Evolutionary conservation across 2,113 vertebrate species (phyloP).

Genomic region (Danio rerio): GRCz12tu NC_133191.1:36007001-36007500

Average conservation of each 20-base stretch:
- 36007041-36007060: constrained; percentile 98
- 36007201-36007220: constrained; percentile 50
- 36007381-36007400: constrained; percentile 83
- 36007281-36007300: constrained; percentile 76
- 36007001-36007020: constrained; percentile 91
- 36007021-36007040: constrained; percentile 96
- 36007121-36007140: constrained; percentile 84
- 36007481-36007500: constrained; percentile 83
- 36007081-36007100: constrained; percentile 99
- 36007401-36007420: constrained; percentile 84
- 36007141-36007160: constrained; percentile 91
- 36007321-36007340: constrained; percentile 62
- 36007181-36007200: constrained; percentile 67
- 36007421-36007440: constrained; percentile 77
- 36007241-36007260: constrained; percentile 43
- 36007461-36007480: constrained; percentile 62
- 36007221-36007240: constrained; percentile 57
- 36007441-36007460: constrained; percentile 75
- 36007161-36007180: constrained; percentile 92
- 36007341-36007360: constrained; percentile 67
- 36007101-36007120: constrained; percentile 94
- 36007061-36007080: constrained; percentile 99
- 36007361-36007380: constrained; percentile 83
- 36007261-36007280: constrained; percentile 69
- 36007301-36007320: constrained; percentile 82